Base-by-base conservation (phyloP, 2,888 invertebrate genomes). In the Capitulum mitella region DNA sequence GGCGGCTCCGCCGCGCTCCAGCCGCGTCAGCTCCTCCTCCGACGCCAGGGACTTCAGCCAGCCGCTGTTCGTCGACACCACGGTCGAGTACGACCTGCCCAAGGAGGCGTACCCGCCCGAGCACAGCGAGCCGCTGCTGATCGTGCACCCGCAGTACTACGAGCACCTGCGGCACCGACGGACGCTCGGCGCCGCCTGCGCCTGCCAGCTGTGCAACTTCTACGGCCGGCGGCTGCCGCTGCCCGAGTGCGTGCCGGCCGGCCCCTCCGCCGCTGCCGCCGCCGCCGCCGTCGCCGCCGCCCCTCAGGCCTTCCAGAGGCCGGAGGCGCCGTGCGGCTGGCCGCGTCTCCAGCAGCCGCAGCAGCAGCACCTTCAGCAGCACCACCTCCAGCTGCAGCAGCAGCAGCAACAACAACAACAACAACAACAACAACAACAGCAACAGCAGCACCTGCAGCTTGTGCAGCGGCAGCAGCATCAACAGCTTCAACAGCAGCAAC, bases 31-130 rank as follows among this genome's bases (percentile, higher is more conserved):
- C 37, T 40, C 37, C 8, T 70, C 70, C 22, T 26, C 37, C 8
- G 70, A 70, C 37, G 32, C 34, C 34, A 37, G 26, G 37, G 70
- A 70, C 40, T 1, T 70, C 37, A 70, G 37, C 6, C 40, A 37
- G 40, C 70, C 70, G 70, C 40, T 70, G 70, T 70, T 70, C 40
- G 70, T 70, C 37, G 70, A 70, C 70, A 70, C 70, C 26, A 70
- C 70, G 0, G 70, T 70, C 22, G 70, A 70, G 40, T 70, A 70
- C 40, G 70, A 70, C 70, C 70, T 70, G 70, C 70, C 70, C 10
- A 70, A 70, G 70, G 70, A 37, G 70, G 70, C 70, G 40, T 70
- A 70, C 40, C 70, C 70, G 19, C 70, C 70, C 2, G 37, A 70
- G 70, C 16, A 70, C 70, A 70, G 70, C n/a, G 70, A 37, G 70